phyloP scores from a whole-genome alignment of 2,797 vertebrate genomes.

The Eulemur rubriventer region DNA sequence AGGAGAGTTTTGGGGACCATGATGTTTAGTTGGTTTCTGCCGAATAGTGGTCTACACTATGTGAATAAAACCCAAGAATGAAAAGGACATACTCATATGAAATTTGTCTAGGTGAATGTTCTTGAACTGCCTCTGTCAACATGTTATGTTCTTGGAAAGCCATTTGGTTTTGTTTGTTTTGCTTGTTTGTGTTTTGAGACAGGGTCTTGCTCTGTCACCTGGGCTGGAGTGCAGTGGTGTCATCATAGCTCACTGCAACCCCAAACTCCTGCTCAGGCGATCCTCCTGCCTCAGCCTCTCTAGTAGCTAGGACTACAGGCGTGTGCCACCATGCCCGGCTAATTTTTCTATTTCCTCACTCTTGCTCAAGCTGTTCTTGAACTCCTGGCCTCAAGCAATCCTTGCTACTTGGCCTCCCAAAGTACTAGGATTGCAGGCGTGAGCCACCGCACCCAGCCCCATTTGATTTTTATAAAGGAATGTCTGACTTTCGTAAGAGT shows the following conservation, averaged over 20 bases:
- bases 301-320: not conserved
- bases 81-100: not conserved
- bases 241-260: not conserved
- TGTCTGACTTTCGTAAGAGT: not conserved
- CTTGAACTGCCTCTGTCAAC: not conserved
- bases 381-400: not conserved
- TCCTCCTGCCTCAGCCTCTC: not conserved
- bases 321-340: not conserved
- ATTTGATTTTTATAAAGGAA: not conserved
- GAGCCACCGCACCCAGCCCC: not conserved
- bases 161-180: not conserved
- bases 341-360: not conserved
- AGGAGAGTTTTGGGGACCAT: not conserved
- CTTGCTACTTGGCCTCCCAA: not conserved
- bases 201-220: not conserved
- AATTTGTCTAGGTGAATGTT: not conserved
- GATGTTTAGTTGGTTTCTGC: not conserved
- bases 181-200: not conserved
- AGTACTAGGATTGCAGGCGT: not conserved
- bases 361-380: not conserved
- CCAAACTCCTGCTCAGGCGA: not conserved
- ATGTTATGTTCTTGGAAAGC: not conserved
- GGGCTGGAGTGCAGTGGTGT: not conserved
- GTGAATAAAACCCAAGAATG: not conserved
- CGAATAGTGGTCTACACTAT: not conserved